Percentiles rank a stretch among this genome's conserved stretches.
Evolutionary conservation across 2,888 invertebrate species (phyloP).

Genomic region (Thymelicus acteon): DNA sequence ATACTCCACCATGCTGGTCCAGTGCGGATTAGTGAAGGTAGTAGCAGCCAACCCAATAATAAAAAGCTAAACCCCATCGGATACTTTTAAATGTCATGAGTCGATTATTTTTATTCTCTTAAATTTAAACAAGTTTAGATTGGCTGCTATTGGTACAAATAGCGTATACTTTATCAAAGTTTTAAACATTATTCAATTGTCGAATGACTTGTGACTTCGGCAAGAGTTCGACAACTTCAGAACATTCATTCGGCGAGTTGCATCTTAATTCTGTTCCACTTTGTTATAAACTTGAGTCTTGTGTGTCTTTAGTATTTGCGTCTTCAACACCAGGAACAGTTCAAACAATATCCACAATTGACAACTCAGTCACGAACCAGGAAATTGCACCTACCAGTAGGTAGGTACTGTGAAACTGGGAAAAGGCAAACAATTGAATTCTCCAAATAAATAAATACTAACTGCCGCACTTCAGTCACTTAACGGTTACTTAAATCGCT

Average conservation of each 20-base stretch:
- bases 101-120: no score
- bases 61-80: no score
- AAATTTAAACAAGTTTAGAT: no score
- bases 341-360: slow-evolving; percentile 7
- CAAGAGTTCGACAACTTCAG: not conserved
- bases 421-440: slow-evolving; percentile 4
- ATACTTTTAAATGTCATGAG: no score
- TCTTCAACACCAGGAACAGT: not conserved
- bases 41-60: no score
- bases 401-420: not conserved
- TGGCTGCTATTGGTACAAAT: no score
- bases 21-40: no score
- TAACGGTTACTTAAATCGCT: no score
- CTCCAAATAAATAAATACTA: not conserved
- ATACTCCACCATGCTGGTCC: no score
- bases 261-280: not conserved
- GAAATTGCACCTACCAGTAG: slow-evolving; percentile 9
- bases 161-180: no score
- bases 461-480: not conserved
- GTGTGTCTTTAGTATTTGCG: not conserved
- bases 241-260: not conserved
- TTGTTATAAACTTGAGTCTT: slow-evolving; percentile 4
- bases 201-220: not conserved
- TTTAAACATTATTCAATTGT: not conserved
- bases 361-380: slow-evolving; percentile 11